These are phyloP conservation scores for Radopholus similis DNA, from an alignment of 1,140 invertebrate genomes.

Conservation along the genomic window DNA sequence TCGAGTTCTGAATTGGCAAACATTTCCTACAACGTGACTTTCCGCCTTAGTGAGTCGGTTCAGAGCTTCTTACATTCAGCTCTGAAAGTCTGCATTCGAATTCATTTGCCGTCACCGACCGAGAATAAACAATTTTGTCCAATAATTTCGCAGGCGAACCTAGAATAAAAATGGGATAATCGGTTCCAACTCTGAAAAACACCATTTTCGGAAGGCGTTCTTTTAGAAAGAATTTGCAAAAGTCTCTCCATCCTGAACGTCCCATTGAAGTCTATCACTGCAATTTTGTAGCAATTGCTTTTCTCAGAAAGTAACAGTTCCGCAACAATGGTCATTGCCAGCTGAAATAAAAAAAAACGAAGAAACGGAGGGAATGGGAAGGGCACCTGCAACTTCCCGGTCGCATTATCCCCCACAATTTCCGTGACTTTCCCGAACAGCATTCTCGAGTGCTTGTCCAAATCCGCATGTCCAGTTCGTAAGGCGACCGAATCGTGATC, in stretches of 20 bases:
- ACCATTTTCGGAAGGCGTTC: background rate
- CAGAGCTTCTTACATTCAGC: background rate
- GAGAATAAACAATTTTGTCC: background rate
- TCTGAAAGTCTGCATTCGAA: background rate
- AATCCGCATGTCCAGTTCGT: background rate
- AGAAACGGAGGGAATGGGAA: background rate
- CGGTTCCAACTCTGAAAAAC: background rate
- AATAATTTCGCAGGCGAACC: background rate
- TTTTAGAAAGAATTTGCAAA: background rate
- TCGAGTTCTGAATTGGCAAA: background rate
- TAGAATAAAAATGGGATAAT: background rate
- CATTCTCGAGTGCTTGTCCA: background rate
- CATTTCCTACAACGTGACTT: background rate
- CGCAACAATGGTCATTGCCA: conserved; percentile 11
- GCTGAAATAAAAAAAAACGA: background rate
- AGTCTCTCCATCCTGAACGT: conserved; percentile 3
- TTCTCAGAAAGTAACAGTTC: conserved; percentile 13
- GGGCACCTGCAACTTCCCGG: conserved; percentile 16
- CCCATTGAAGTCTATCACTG: conserved; percentile 13
- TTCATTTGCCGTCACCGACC: background rate
- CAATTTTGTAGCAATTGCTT: background rate
- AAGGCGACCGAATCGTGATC: background rate
- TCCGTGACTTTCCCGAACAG: background rate
- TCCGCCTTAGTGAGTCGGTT: background rate
- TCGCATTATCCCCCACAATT: conserved; percentile 4